A percentile compares a stretch with the other conserved stretches of the same genome.
These are phyloP conservation scores for Sylvilagus bachmani DNA, from an alignment of 2,113 vertebrate species.

Conservation along the genomic window DNA sequence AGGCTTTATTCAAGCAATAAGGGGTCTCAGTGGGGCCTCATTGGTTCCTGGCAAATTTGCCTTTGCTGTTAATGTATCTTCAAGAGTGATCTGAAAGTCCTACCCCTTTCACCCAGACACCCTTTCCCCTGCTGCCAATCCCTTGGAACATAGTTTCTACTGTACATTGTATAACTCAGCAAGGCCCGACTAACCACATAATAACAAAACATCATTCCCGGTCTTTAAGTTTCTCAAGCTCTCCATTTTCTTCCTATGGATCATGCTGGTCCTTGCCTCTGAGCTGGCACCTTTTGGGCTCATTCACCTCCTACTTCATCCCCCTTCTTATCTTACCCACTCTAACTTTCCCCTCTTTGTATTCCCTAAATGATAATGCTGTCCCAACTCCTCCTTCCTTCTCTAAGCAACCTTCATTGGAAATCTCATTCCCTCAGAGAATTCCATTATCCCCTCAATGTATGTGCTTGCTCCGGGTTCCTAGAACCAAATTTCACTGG, in stretches of 20 bases:
- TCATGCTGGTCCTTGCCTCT: background rate
- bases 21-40: background rate
- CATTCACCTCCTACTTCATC: background rate
- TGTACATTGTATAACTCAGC: background rate
- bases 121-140: background rate
- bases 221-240: background rate
- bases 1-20: too few species aligned
- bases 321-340: too few species aligned
- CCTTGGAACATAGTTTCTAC: background rate
- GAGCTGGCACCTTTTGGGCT: background rate
- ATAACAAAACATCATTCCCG: background rate
- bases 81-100: background rate
- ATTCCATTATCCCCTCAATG: background rate
- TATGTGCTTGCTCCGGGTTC: background rate
- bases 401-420: background rate
- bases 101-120: background rate
- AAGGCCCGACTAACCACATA: background rate
- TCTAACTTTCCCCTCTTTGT: too few species aligned
- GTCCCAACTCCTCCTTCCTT: background rate
- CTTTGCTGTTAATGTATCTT: background rate
- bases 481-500: background rate
- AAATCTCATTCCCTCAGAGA: background rate
- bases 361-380: background rate
- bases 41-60: background rate
- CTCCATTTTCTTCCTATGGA: background rate